phyloP scores from a whole-genome alignment of 1,140 invertebrate genomes.

The Megalonaias nervosa region DNA sequence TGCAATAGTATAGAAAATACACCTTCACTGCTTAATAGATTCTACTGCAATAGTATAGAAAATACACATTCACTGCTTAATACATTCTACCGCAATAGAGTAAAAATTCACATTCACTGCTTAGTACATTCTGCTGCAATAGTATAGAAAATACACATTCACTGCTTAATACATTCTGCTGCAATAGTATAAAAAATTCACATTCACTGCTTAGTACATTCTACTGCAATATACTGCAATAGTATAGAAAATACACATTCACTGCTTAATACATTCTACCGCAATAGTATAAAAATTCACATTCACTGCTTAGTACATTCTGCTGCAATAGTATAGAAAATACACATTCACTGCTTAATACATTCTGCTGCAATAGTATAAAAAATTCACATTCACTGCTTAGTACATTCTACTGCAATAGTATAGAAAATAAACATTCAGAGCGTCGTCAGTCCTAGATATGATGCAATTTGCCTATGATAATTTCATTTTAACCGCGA shows the following conservation, averaged over 20 bases:
- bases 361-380: slow-evolving; percentile 71
- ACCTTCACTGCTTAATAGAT: slow-evolving; percentile 89
- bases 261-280: slow-evolving; percentile 90
- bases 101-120: slow-evolving; percentile 74
- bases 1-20: slow-evolving; percentile 22
- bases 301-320: slow-evolving; percentile 90
- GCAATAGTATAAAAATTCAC: slow-evolving; percentile 4
- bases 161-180: slow-evolving; percentile 90
- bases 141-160: background rate
- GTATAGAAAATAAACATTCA: background rate
- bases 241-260: background rate
- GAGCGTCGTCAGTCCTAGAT: too few species aligned
- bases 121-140: slow-evolving; percentile 84
- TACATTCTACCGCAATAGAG: slow-evolving; percentile 77
- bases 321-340: slow-evolving; percentile 32
- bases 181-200: slow-evolving; percentile 7
- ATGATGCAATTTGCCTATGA: too few species aligned
- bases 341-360: slow-evolving; percentile 86
- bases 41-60: slow-evolving; percentile 51
- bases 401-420: slow-evolving; percentile 82
- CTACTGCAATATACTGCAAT: slow-evolving; percentile 44
- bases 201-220: slow-evolving; percentile 90
- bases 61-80: slow-evolving; percentile 81
- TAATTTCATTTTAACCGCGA: too few species aligned
- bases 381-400: slow-evolving; percentile 76